A percentile compares a stretch with the other conserved stretches of the same genome.
phyloP scores from a whole-genome alignment of 2,797 vertebrate species.

The Rhabdomys pumilio region DNA sequence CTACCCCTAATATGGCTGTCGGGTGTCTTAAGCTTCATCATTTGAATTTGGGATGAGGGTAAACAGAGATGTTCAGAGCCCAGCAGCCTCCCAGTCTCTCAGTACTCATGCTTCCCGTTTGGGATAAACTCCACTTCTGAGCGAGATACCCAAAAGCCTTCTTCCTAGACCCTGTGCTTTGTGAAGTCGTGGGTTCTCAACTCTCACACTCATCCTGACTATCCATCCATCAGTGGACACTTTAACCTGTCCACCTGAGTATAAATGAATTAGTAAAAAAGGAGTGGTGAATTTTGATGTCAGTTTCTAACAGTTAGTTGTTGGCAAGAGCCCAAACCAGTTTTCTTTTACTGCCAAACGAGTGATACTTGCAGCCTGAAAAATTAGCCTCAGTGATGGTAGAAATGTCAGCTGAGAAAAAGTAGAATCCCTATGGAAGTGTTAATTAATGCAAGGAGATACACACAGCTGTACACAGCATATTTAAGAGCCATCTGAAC shows the following conservation, averaged over 20 bases:
- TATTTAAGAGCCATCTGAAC: conserved; percentile 55
- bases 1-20: no score
- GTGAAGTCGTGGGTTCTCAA: neutral
- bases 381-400: neutral
- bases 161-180: neutral
- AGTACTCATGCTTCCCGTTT: neutral
- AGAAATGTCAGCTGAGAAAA: conserved; percentile 50
- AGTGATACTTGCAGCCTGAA: neutral
- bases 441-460: conserved; percentile 22
- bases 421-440: conserved; percentile 35
- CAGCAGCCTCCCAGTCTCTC: neutral
- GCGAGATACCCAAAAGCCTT: neutral
- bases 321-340: neutral
- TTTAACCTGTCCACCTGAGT: neutral
- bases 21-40: neutral
- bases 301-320: neutral
- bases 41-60: neutral
- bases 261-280: neutral
- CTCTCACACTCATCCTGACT: neutral
- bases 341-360: neutral
- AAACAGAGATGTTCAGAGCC: neutral
- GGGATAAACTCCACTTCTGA: neutral
- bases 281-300: neutral
- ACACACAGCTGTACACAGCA: neutral
- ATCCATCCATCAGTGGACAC: neutral